Percentiles rank a stretch among this genome's conserved stretches.
phyloP scores from a whole-genome alignment of 2,888 invertebrate species.

The Diplazon laetatorius region DNA sequence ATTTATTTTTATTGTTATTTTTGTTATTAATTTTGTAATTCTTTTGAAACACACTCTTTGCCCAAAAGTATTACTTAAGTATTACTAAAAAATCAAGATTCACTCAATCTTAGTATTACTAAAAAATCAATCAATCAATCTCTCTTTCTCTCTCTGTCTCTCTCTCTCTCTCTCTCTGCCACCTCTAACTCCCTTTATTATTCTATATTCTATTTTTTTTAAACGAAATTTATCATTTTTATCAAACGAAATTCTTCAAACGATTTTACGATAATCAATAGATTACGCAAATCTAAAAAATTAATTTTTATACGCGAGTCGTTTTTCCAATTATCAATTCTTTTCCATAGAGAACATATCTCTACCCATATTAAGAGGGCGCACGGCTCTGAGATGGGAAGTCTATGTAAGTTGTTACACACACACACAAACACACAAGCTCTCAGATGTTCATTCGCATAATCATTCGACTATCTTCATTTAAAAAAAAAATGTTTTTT shows the following conservation, averaged over 20 bases:
- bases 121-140: no score
- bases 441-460: constrained; percentile 66
- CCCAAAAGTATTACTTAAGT: no score
- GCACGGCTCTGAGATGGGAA: constrained; percentile 77
- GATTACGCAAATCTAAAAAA: constrained; percentile 32
- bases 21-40: no score
- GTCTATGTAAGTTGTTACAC: constrained; percentile 77
- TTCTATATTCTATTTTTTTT: background rate
- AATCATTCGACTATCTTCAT: constrained; percentile 56
- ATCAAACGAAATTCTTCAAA: background rate
- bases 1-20: no score
- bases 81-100: constrained; percentile 17
- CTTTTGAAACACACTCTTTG: no score
- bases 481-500: constrained; percentile 21
- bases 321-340: constrained; percentile 74
- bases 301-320: constrained; percentile 54
- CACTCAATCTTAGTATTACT: no score
- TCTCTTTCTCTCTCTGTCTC: no score
- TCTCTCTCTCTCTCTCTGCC: no score
- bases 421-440: constrained; percentile 66
- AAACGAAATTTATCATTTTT: background rate
- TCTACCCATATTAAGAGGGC: constrained; percentile 79
- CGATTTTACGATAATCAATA: constrained; percentile 26
- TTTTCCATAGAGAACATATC: constrained; percentile 80
- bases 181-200: no score